These are phyloP conservation scores for Halichoerus grypus DNA, from an alignment of 2,113 vertebrate genomes.

Conservation along the genomic window DNA sequence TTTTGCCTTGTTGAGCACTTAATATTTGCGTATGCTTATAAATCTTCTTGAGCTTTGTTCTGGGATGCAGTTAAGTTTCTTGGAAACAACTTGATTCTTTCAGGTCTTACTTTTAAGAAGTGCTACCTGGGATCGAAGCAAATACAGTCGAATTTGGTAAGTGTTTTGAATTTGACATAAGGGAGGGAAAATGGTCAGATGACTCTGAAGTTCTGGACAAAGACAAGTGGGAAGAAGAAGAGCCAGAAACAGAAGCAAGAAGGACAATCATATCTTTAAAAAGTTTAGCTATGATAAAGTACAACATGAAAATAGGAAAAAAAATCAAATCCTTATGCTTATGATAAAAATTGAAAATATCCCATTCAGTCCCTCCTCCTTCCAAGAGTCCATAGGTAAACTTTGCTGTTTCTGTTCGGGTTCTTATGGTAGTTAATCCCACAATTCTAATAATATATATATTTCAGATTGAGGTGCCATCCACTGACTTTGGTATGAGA, in stretches of 20 bases:
- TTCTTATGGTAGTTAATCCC: not conserved
- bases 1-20: not conserved
- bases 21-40: not conserved
- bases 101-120: not conserved
- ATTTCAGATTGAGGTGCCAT: not conserved
- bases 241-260: not conserved
- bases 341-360: not conserved
- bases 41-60: not conserved
- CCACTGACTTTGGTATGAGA: not conserved
- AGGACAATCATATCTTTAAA: not conserved
- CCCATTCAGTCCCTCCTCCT: not conserved
- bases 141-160: not conserved
- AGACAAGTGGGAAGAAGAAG: not conserved
- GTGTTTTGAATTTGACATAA: not conserved
- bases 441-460: not conserved
- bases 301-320: not conserved
- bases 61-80: not conserved
- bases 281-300: not conserved
- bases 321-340: not conserved
- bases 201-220: not conserved
- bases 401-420: not conserved
- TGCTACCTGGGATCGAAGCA: not conserved
- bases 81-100: conserved; percentile 21
- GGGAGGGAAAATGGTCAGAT: not conserved
- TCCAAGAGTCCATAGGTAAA: not conserved